Evolutionary conservation across 1,140 invertebrate genomes (phyloP), one percentile per base, ranked within the genome.

Genomic region (Tenebrio molitor): DNA sequence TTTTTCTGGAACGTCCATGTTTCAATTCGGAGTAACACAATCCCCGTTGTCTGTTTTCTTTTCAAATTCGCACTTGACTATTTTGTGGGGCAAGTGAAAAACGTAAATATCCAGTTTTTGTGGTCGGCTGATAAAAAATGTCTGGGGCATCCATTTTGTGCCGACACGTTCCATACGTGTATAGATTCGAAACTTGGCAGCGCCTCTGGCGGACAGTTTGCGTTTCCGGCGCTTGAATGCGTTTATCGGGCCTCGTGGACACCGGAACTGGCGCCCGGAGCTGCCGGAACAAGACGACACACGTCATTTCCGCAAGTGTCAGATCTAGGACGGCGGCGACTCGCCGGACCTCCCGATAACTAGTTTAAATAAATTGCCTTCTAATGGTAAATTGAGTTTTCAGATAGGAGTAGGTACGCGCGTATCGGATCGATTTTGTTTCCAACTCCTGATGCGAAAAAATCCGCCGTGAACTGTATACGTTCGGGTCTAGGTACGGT

Each of bases 271-370:
- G 76, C 74, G 77, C 79, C 80, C 79, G 74, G 76, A 79, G 76
- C 79, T 77, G 78, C 78, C 81, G 81, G 81, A 83, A 82, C 78
- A 80, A 79, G 80, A 78, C 81, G 81, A 83, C 81, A 82, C 79
- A 83, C 81, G 79, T 81, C 81, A 83, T 82, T 82, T 83, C 81
- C 81, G 81, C 44, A 73, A 62, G 71, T 78, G 79, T 82, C 80
- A 81, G 75, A 79, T 75, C 71, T 77, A 76, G 78, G 75, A 78
- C 76, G 69, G 42, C 64, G 15, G 16, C 68, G 63, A 58, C 58
- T 42, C 53, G 58, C 67, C 42, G 69, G 66, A 63, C 72, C 70
- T 71, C 63, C 70, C 41, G 67, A 76, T 74, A 76, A 74, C 63
- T 71, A 63, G 66, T 75, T 76, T 72, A 76, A 76, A 76, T 77